Conservation (phyloP, 2,113 vertebrate species). For the Hipposideros armiger region DNA sequence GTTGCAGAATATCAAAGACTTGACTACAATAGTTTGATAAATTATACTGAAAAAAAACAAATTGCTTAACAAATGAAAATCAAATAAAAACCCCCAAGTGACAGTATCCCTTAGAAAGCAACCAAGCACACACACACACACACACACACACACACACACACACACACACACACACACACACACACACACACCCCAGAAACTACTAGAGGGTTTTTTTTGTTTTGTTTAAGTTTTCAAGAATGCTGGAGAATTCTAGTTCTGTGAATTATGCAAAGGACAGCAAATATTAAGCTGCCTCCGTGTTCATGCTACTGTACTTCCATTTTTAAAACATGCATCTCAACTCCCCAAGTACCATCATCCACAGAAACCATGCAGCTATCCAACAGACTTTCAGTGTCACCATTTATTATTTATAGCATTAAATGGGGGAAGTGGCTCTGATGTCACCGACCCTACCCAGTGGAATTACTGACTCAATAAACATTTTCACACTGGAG, state of each 20-base stretch:
- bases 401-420: conserved; percentile 72
- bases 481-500: conserved; percentile 69
- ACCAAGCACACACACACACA: too few species aligned
- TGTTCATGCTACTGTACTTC: conserved; percentile 57
- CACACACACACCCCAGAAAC: neutral
- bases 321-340: conserved; percentile 68
- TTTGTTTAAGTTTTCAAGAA: conserved; percentile 32
- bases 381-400: conserved; percentile 77
- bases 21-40: conserved; percentile 14
- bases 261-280: conserved; percentile 15
- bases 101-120: conserved; percentile 59
- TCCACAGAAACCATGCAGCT: conserved; percentile 72
- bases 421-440: conserved; percentile 71
- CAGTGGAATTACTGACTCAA: conserved; percentile 76
- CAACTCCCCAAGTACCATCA: conserved; percentile 67
- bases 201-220: neutral
- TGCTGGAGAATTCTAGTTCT: conserved; percentile 34
- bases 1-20: conserved; percentile 36
- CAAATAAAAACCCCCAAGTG: conserved; percentile 48
- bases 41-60: conserved; percentile 61
- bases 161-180: too few species aligned
- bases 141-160: too few species aligned
- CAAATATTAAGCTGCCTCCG: conserved; percentile 47
- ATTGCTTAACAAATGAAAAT: conserved; percentile 12
- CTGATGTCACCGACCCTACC: conserved; percentile 73